Evolutionary conservation across 2,113 vertebrate genomes (phyloP).

Genomic region (Eleginops maclovinus): DNA sequence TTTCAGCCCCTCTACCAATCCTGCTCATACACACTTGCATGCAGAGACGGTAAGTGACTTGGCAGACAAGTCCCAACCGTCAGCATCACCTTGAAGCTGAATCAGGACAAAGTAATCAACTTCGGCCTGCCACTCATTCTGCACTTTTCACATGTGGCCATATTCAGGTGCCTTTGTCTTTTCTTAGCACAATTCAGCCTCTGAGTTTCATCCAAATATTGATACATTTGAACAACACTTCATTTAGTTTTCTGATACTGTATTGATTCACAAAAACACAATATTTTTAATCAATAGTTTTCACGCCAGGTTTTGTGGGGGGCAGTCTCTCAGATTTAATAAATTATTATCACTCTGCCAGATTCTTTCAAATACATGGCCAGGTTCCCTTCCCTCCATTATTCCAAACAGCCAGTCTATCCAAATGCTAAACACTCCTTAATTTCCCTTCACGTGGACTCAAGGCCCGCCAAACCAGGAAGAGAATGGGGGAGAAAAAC

Average conservation of each 20-base stretch:
- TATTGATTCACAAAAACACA: too few species aligned
- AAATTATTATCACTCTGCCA: too few species aligned
- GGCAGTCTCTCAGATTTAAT: too few species aligned
- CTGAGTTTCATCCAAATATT: too few species aligned
- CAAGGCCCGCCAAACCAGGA: conserved; percentile 1
- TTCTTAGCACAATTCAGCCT: background rate
- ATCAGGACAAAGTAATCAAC: conserved; percentile 26
- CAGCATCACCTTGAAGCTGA: conserved; percentile 43
- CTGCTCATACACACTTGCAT: conserved; percentile 4
- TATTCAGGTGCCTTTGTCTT: background rate
- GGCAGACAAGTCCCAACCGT: conserved; percentile 30
- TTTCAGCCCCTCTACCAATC: background rate
- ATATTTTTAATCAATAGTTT: too few species aligned
- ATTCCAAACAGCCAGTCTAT: conserved; percentile 11
- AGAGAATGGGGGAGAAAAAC: conserved; percentile 30
- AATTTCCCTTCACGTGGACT: conserved; percentile 26
- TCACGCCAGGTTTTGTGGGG: too few species aligned
- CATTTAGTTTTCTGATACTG: too few species aligned
- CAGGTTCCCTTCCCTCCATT: conserved; percentile 1
- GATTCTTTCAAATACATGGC: too few species aligned
- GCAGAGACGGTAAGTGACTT: conserved; percentile 7
- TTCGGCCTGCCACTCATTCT: background rate
- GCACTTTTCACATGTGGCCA: background rate
- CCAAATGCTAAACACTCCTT: conserved; percentile 12
- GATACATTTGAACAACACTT: too few species aligned